phyloP scores from a whole-genome alignment of 1,140 invertebrate species.

The Leptoteleia sp. region DNA sequence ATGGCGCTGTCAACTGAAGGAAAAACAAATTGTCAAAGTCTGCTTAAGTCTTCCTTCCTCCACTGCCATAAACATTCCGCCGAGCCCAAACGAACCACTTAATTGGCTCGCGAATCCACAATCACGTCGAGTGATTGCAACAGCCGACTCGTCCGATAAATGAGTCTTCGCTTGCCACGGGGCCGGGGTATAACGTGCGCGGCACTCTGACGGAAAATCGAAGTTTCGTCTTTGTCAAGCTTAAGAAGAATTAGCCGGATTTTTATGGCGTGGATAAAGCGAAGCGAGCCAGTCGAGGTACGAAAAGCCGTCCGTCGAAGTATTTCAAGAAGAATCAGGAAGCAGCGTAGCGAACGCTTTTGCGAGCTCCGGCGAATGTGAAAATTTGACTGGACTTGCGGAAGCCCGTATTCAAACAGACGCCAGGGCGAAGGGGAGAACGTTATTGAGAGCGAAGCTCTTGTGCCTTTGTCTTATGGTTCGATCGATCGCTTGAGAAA shows the following conservation, averaged over 20 bases:
- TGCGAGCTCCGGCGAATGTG: conserved; percentile 36
- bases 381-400: conserved; percentile 56
- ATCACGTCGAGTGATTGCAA: conserved; percentile 1
- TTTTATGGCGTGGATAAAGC: conserved; percentile 64
- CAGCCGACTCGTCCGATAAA: conserved; percentile 11
- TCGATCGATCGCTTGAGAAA: conserved; percentile 55
- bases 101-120: neutral
- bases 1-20: neutral
- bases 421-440: conserved; percentile 28
- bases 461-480: conserved; percentile 68
- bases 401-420: conserved; percentile 58
- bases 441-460: conserved; percentile 57
- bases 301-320: conserved; percentile 62
- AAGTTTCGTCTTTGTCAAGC: conserved; percentile 46
- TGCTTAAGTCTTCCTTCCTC: conserved; percentile 59
- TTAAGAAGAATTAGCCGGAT: conserved; percentile 50
- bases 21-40: conserved; percentile 31
- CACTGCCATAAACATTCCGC: conserved; percentile 64
- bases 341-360: conserved; percentile 17
- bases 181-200: conserved; percentile 6
- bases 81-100: conserved; percentile 28
- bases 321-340: conserved; percentile 29
- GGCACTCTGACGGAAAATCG: conserved; percentile 13
- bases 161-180: conserved; percentile 14
- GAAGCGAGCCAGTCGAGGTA: conserved; percentile 49